A percentile compares a stretch with the other conserved stretches of the same genome.
phyloP scores from a whole-genome alignment of 2,797 vertebrate genomes.

The Gadopsis bispinosus region DNA sequence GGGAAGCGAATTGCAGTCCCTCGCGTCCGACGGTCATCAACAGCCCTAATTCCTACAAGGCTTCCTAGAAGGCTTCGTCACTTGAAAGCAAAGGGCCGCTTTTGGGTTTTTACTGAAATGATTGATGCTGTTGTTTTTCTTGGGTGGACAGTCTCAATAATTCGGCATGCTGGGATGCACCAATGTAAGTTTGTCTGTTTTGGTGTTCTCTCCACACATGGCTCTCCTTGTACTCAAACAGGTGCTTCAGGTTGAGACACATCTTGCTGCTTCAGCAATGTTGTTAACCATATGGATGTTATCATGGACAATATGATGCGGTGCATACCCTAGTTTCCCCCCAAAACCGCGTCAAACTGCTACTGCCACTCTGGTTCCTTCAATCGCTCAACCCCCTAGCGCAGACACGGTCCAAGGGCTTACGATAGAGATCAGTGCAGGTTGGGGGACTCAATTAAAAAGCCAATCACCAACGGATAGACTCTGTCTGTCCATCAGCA shows the following conservation, averaged over 20 bases:
- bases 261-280: neutral
- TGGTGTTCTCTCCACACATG: neutral
- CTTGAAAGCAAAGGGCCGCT: neutral
- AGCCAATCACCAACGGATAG: conserved; percentile 79
- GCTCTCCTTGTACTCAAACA: neutral
- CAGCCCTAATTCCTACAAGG: too few relatives aligned
- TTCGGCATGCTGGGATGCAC: neutral
- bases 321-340: neutral
- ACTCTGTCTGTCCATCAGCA: conserved; percentile 82
- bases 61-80: neutral
- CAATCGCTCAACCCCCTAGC: conserved; percentile 45
- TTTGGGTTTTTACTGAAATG: neutral
- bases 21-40: neutral
- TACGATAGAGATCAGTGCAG: conserved; percentile 79
- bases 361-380: conserved; percentile 30
- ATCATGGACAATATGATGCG: neutral
- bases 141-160: neutral
- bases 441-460: conserved; percentile 83
- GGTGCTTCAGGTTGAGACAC: conserved; percentile 8
- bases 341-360: conserved; percentile 13
- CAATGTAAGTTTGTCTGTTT: conserved; percentile 5
- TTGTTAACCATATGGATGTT: neutral
- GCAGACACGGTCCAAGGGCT: conserved; percentile 70
- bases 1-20: neutral
- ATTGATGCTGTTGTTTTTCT: neutral